Evolutionary conservation across 1,140 invertebrate species (phyloP).

Genomic region (Drosophila sucinea): DNA sequence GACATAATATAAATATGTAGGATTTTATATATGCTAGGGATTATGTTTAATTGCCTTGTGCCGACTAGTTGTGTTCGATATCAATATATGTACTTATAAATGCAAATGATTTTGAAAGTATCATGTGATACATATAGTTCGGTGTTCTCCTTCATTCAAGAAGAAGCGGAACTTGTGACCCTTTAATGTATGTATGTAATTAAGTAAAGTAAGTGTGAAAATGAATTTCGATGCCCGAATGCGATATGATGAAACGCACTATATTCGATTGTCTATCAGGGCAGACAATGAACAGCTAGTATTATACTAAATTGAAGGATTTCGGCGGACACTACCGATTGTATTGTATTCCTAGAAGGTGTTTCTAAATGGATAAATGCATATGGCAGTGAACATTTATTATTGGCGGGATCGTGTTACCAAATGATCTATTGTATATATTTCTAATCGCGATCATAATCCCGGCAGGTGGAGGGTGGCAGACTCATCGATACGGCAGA

Average conservation of each 20-base stretch:
- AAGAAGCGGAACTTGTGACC: constrained; percentile 76
- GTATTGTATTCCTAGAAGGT: constrained; percentile 36
- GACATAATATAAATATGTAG: constrained; percentile 52
- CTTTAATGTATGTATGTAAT: constrained; percentile 57
- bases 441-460: constrained; percentile 76
- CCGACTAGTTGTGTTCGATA: constrained; percentile 61
- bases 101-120: constrained; percentile 52
- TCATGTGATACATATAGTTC: constrained; percentile 58
- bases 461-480: constrained; percentile 75
- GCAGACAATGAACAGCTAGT: constrained; percentile 81
- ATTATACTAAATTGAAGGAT: constrained; percentile 51
- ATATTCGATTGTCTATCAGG: constrained; percentile 82
- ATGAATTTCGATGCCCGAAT: constrained; percentile 36
- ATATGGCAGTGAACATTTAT: constrained; percentile 62
- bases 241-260: constrained; percentile 67
- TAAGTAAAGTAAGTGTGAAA: constrained; percentile 22
- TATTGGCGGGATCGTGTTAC: constrained; percentile 72
- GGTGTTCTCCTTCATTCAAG: constrained; percentile 65
- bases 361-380: constrained; percentile 45
- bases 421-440: constrained; percentile 35
- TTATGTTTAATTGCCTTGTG: constrained; percentile 44
- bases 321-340: constrained; percentile 3
- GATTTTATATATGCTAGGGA: constrained; percentile 43
- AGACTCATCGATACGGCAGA: constrained; percentile 82
- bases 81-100: constrained; percentile 56